Evolutionary conservation across 2,797 vertebrate species (phyloP), one percentile per base, ranked within the genome.

Genomic region (Cichlasoma orientale): DNA sequence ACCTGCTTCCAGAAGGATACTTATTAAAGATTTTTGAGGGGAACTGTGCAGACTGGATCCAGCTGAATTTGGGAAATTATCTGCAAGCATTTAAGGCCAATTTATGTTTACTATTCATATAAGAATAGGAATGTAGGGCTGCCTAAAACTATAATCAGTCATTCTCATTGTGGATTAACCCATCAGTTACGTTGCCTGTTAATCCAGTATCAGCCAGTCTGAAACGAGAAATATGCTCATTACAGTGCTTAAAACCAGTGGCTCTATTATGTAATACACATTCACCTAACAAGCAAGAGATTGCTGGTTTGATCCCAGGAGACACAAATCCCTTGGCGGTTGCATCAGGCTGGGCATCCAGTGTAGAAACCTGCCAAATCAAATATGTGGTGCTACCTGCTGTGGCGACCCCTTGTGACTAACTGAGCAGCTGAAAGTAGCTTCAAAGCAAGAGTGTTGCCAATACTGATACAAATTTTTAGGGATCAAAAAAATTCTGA

Each of bases 1-100:
- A 82, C 82, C 81, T 69, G 89, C 73, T 87, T 90, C 82, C 68
- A 70, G 38, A 71, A 33, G 72, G 56, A 76, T 79, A 11, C 47
- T 59, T 68, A 69, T 59, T 44, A 36, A 38, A 9, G 56, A 56
- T n/a, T 74, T 82, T 77, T 57, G 47, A 72, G 54, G 61, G 44
- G 44, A 13, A 75, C 59, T 18, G 38, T 5, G 63, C 8, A 2
- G 56, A 59, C 27, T 79, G 44, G 27, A 55, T 6, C 73, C 50
- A 27, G 63, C 44, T 68, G 63, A 53, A 68, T 50, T 52, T n/a
- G 25, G 11, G 25, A 50, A 68, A 68, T 50, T 74, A 52, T 7
- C 14, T 58, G 21, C 25, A 53, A 61, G 56, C n/a, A 50, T 68
- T 50, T 68, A 0, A 58, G n/a, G 56, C 25, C 12, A 29, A 13